Evolutionary conservation across 2,888 invertebrate genomes (phyloP), one percentile per base, ranked within the genome.

Genomic region (Lamproptera curius): DNA sequence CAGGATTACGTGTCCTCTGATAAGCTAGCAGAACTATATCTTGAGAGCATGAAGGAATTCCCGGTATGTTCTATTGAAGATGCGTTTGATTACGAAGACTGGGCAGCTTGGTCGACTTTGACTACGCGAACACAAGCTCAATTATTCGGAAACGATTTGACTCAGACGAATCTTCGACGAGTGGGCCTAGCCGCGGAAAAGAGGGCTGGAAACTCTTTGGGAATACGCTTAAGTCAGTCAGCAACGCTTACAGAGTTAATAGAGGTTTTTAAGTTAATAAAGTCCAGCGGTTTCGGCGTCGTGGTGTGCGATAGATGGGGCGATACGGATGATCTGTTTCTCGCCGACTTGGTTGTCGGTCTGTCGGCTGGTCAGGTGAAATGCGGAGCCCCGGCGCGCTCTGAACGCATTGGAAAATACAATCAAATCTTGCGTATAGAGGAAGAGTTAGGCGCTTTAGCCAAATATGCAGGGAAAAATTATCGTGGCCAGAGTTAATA

Each of bases 361-460:
- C 89, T 99, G 38, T 95, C 97, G 46, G 98, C 98, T 28, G 99
- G 99, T 53, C 99, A 99, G 89, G 93, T 99, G 63, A 99, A 98
- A 82, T 98, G 98, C 54, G 99, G 99, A 15, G 99, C 97, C 15
- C 99, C 99, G 2, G 97, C 96, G 79, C 93, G 99, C 51, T 95
- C 97, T 2, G 99, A 99, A 79, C 93, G 98, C 66, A 88, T 97
- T 63, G 96, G 97, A 52, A 99, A 99, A 76, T 99, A 99, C 88
- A 99, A 99, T 81, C 99, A 99, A 80, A 92, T 99, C 55, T 90
- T 99, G 53, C 93, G 98, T 67, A 99, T 99, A 67, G 99, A 99
- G 83, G 98, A 99, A 74, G 98, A 99, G 75, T 90, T 99, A 53
- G 99, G 99, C 14, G 89, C 92, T 13, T 88, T 89, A 35, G 97